A percentile compares a stretch with the other conserved stretches of the same genome.
These are phyloP conservation scores for Sphaerophoria taeniata DNA, from an alignment of 2,888 invertebrate species.

Conservation along the genomic window DNA sequence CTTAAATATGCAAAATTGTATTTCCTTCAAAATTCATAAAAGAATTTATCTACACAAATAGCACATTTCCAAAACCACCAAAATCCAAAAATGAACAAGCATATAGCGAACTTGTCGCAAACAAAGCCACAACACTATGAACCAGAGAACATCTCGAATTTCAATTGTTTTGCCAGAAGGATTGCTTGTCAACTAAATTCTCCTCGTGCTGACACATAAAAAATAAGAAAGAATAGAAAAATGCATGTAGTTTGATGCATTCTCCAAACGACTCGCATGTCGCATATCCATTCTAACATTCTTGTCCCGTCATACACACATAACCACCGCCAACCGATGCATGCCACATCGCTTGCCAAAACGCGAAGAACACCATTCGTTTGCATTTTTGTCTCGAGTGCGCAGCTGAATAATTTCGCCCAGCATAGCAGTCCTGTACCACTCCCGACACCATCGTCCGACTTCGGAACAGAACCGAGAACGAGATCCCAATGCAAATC, in stretches of 20 bases:
- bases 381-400: background rate
- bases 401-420: background rate
- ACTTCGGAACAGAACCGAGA: background rate
- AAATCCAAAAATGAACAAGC: background rate
- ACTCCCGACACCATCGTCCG: background rate
- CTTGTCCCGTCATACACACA: background rate
- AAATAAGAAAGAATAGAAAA: background rate
- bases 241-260: constrained; percentile 7
- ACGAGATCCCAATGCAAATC: constrained; percentile 24
- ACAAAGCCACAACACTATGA: background rate
- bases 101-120: too few species aligned
- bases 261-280: constrained; percentile 42
- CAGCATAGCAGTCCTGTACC: too few species aligned
- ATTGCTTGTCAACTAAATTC: constrained; percentile 39
- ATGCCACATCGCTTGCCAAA: constrained; percentile 38
- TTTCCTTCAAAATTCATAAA: background rate
- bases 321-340: constrained; percentile 11
- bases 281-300: constrained; percentile 34
- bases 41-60: constrained; percentile 2
- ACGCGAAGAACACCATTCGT: constrained; percentile 29
- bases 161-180: constrained; percentile 38
- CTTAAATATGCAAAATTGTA: too few species aligned
- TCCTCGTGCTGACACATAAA: constrained; percentile 21
- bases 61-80: background rate
- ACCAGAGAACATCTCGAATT: constrained; percentile 30